These are phyloP conservation scores for Tupaia tana DNA, from an alignment of 2,113 vertebrate species.

Conservation along the genomic window DNA sequence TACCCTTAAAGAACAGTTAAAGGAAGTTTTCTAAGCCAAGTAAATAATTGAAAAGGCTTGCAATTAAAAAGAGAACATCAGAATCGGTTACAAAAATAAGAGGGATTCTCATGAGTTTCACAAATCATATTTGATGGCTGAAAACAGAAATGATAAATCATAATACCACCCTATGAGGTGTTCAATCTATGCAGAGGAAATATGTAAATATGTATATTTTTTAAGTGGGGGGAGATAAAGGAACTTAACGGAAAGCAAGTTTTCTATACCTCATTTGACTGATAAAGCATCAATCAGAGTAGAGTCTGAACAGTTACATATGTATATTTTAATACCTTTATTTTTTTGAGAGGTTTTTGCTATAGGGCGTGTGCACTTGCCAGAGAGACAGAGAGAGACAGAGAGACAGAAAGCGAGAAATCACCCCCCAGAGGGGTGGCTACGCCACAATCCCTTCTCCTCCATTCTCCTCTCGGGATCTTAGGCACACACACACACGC, in stretches of 20 bases:
- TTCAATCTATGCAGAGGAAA: background rate
- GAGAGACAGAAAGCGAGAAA: no score
- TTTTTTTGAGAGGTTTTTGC: no score
- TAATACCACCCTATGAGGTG: background rate
- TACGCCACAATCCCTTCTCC: no score
- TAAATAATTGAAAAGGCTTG: background rate
- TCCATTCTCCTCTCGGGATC: no score
- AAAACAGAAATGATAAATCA: background rate
- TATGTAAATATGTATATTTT: background rate
- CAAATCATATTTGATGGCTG: background rate
- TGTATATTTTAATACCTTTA: background rate
- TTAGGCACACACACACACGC: no score
- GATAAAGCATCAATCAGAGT: background rate
- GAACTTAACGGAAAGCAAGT: background rate
- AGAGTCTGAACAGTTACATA: background rate
- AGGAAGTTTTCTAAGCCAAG: background rate
- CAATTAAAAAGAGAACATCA: background rate
- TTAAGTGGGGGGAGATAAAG: background rate
- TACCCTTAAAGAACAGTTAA: background rate
- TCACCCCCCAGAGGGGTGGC: no score
- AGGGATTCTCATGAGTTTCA: background rate
- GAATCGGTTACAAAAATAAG: background rate
- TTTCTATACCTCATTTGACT: background rate
- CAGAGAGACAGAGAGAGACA: no score
- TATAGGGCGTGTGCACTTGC: no score